These are phyloP conservation scores for Tipula unca DNA, from an alignment of 2,888 invertebrate species.

Conservation along the genomic window DNA sequence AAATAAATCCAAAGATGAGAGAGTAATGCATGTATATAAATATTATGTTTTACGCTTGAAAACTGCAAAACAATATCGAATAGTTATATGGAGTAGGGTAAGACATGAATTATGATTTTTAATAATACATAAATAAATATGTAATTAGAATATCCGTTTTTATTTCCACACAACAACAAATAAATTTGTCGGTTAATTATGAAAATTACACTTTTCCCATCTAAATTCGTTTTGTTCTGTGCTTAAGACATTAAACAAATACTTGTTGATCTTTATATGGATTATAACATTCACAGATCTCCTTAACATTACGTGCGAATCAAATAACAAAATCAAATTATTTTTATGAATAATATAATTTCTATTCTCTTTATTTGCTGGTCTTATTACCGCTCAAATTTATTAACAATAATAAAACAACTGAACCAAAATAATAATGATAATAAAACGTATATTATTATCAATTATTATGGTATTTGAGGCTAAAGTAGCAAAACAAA, in stretches of 20 bases:
- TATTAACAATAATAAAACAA: background rate
- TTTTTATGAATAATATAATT: too few relatives aligned
- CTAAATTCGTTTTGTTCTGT: too few relatives aligned
- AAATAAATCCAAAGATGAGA: background rate
- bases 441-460: background rate
- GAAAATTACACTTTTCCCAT: too few relatives aligned
- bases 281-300: too few relatives aligned
- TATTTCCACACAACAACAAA: background rate
- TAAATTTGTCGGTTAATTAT: too few relatives aligned
- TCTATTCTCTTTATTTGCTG: too few relatives aligned
- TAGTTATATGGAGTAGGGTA: background rate
- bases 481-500: background rate
- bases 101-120: background rate
- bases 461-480: background rate
- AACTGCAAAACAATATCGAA: background rate
- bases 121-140: background rate
- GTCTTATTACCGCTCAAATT: too few relatives aligned
- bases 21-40: background rate
- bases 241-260: too few relatives aligned
- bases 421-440: background rate
- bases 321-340: too few relatives aligned
- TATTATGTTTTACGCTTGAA: background rate
- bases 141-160: background rate
- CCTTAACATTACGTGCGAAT: too few relatives aligned
- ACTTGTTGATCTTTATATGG: too few relatives aligned